Evolutionary conservation across 2,888 invertebrate species (phyloP), one percentile per base, ranked within the genome.

Genomic region (Aphelenchoides bicaudatus): DNA sequence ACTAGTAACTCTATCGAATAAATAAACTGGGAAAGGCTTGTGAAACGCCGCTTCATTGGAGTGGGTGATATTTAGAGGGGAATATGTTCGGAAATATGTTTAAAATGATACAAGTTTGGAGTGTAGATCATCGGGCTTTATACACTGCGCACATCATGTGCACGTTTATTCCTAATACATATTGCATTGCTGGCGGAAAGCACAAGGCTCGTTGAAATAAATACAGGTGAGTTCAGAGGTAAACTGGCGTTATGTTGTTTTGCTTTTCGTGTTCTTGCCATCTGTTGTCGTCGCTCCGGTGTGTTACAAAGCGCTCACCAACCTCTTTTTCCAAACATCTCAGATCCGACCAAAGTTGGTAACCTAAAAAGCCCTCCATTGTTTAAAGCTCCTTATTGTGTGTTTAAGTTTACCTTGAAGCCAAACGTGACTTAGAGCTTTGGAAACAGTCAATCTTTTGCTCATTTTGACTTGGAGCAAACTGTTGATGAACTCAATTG

Each of bases 401-500:
- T 1, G 8, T 27, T 27, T 3, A 58, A 46, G 6, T 5, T 2
- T 13, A 3, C 52, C 91, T 86, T 96, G 94, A 69, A 98, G 85
- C 94, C 96, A 98, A 70, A 88, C 86, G 82, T 98, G 96, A 73
- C 87, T 85, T 65, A 93, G 84, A 59, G 93, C 90, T 83, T 96
- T 98, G 83, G 94, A 94, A 2, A 80, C 79, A 10, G 74, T 80
- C 57, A 75, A 66, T 10, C 83, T 75, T 68, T 82, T 82, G 62
- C 81, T 78, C 80, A 82, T 82, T 70, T 83, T 84, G 55, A 84
- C 96, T 88, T 96, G 94, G 62, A 98, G 85, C 75, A 98, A 84
- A 83, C 93, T 93, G 83, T 90, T 93, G 78, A 98, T 98, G 73
- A 98, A 85, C 83, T 96, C 94, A 81, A 96, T 92, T 61, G 94